Evolutionary conservation across 1,140 invertebrate genomes (phyloP), one percentile per base, ranked within the genome.

Genomic region (Platorchestia sp.): DNA sequence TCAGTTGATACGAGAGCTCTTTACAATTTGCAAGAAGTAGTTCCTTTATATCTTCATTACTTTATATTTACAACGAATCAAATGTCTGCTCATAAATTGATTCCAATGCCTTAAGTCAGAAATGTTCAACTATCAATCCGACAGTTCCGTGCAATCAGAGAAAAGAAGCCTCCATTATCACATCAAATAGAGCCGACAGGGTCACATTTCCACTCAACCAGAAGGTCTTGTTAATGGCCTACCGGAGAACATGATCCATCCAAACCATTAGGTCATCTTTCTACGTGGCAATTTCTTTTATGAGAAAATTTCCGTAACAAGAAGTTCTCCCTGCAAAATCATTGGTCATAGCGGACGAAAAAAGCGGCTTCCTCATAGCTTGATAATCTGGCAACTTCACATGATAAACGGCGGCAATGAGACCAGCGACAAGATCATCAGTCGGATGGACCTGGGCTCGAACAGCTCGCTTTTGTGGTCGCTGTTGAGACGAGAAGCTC

Each of bases 381-480:
- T 93, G 91, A 93, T 93, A 93, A 93, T 93, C 91, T 93, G 40
- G 91, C 91, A 93, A 93, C 91, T 93, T 93, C 45, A 93, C 43
- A 93, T 93, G 91, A 93, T 93, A 93, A 93, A 93, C 45, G 91
- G 40, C 45, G 45, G 91, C 91, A 93, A 93, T 93, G 91, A 93
- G 91, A 45, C 91, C 40, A 42, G 44, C 91, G 91, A 93, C 91
- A 93, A 93, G 91, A 47, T 93, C 91, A 93, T 93, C 91, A 93
- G 45, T 93, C 44, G 91, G 91, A 93, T 93, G 91, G 91, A 47
- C 41, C 16, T 40, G 43, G 87, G 7, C 87, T 42, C 14, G 41
- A 89, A 89, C 87, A 89, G n/a, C 87, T 27, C 59, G 14, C 59
- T 75, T 75, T 75, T 75, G 59, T 27, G 59, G 59, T 22, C 59